Conservation (phyloP, 2,113 vertebrate species). For the Speoplatyrhinus poulsoni region DNA sequence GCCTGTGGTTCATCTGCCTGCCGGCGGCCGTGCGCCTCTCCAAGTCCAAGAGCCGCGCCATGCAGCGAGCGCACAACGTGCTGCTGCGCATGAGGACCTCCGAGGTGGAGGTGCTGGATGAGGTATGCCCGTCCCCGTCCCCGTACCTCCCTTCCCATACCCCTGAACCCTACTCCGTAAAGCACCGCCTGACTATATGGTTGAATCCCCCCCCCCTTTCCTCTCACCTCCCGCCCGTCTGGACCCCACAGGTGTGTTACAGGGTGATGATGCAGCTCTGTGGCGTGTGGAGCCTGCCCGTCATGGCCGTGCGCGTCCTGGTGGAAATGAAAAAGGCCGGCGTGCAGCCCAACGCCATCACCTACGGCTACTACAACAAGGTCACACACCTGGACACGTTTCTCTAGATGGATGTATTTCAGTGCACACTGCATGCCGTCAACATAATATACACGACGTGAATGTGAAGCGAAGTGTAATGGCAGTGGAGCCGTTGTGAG, state of each 20-base stretch:
- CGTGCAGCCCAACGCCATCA: slow-evolving; percentile 94
- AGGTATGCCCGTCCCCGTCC: slow-evolving; percentile 74
- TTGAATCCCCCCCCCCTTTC: not conserved
- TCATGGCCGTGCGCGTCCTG: slow-evolving; percentile 92
- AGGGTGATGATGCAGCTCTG: slow-evolving; percentile 97
- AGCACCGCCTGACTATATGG: no score
- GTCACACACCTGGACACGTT: slow-evolving; percentile 58
- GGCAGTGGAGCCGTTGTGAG: not conserved
- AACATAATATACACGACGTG: no score
- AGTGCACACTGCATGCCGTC: no score
- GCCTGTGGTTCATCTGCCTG: slow-evolving; percentile 97
- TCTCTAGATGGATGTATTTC: no score
- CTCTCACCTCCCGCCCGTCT: not conserved
- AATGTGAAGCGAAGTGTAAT: not conserved
- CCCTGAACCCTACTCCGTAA: no score
- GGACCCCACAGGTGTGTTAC: slow-evolving; percentile 87
- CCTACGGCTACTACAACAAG: slow-evolving; percentile 99
- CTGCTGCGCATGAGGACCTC: slow-evolving; percentile 92
- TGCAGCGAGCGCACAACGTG: slow-evolving; percentile 91
- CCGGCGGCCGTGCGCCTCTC: slow-evolving; percentile 86
- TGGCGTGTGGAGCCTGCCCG: slow-evolving; percentile 90
- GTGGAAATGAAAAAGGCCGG: slow-evolving; percentile 97
- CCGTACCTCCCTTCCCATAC: no score
- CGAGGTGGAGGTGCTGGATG: slow-evolving; percentile 92
- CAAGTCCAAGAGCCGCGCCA: slow-evolving; percentile 85